phyloP scores from a whole-genome alignment of 2,113 vertebrate species.

The Vulpes ferrilata region DNA sequence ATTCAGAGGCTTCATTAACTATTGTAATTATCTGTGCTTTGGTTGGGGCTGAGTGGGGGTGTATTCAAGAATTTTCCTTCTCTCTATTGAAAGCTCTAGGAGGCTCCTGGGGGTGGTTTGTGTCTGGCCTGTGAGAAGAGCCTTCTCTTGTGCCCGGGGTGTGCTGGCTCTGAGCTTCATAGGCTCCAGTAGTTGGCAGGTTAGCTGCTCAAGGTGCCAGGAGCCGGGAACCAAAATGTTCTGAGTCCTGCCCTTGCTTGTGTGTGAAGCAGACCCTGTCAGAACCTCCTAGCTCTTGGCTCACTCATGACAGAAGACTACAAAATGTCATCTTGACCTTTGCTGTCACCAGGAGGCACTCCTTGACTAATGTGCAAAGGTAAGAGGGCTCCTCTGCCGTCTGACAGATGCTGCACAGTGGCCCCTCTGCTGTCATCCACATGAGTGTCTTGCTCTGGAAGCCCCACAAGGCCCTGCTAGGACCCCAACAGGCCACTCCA shows the following conservation, averaged over 20 bases:
- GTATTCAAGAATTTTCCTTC: neutral
- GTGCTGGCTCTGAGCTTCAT: neutral
- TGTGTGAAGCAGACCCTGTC: accelerated
- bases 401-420: accelerated
- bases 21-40: neutral
- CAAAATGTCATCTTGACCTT: neutral
- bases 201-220: accelerated
- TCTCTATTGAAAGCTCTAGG: neutral
- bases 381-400: accelerated
- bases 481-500: accelerated
- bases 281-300: neutral
- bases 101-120: too few species aligned
- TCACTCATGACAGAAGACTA: neutral
- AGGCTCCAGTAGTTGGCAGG: accelerated
- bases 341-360: accelerated
- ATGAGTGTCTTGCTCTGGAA: neutral
- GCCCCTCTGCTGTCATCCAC: too few species aligned
- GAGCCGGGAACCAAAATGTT: accelerated
- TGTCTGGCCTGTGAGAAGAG: neutral
- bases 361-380: neutral
- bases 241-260: too few species aligned
- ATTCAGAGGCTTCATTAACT: neutral
- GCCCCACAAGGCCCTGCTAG: neutral
- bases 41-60: neutral
- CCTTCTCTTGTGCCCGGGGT: accelerated